Conservation (phyloP, 2,888 invertebrate species). For the Fragum fragum region DNA sequence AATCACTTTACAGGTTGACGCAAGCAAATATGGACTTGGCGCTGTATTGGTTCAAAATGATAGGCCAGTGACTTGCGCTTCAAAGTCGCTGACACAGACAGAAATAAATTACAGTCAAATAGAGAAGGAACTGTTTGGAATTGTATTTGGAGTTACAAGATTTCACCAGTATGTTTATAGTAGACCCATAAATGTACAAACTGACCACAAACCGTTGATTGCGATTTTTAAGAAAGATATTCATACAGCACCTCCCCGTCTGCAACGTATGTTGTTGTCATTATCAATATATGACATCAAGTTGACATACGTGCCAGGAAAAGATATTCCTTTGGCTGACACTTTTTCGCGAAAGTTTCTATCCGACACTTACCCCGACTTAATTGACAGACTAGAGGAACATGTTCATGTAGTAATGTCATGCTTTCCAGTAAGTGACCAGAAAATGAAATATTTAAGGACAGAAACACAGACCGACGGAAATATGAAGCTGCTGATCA, state of each 20-base stretch:
- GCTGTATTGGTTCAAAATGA: neutral
- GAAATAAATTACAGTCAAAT: neutral
- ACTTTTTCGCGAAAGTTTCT: too few species aligned
- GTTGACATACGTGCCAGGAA: too few species aligned
- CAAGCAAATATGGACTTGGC: neutral
- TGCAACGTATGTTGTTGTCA: too few species aligned
- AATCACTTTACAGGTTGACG: neutral
- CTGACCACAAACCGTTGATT: neutral
- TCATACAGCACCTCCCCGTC: too few species aligned
- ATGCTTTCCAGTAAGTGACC: too few species aligned
- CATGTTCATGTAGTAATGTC: too few species aligned
- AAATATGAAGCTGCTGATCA: slow-evolving; percentile 39
- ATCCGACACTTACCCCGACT: too few species aligned
- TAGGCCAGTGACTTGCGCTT: neutral
- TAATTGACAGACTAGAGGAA: too few species aligned
- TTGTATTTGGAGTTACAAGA: neutral
- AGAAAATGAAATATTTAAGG: too few species aligned
- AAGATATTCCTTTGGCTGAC: too few species aligned
- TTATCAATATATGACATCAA: too few species aligned
- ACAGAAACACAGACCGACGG: slow-evolving; percentile 10
- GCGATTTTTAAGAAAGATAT: neutral
- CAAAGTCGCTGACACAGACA: neutral
- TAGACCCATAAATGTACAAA: neutral
- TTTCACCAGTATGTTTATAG: neutral
- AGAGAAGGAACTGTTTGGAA: neutral